These are phyloP conservation scores for Galeruca laticollis DNA, from an alignment of 2,888 invertebrate genomes.

Conservation along the genomic window DNA sequence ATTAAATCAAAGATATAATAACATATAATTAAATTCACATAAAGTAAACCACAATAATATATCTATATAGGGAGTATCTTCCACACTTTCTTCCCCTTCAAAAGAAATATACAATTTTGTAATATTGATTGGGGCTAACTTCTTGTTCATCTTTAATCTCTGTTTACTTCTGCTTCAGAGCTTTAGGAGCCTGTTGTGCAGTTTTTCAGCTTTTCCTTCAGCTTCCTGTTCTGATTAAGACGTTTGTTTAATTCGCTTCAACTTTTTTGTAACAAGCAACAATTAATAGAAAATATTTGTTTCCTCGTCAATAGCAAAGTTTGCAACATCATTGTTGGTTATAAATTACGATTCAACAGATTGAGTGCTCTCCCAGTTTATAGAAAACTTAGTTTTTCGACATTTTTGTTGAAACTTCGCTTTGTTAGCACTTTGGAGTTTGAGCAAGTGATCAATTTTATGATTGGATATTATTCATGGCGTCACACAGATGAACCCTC, in stretches of 20 bases:
- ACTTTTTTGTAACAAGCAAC: constrained; percentile 52
- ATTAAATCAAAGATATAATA: too few species aligned
- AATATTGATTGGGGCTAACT: constrained; percentile 95
- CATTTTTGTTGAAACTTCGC: too few species aligned
- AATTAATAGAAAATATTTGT: constrained; percentile 45
- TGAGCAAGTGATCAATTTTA: too few species aligned
- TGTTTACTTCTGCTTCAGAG: constrained; percentile 51
- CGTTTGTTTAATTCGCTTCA: constrained; percentile 92
- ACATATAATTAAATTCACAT: too few species aligned
- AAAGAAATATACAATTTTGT: too few species aligned
- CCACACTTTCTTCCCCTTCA: too few species aligned
- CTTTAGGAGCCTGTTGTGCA: constrained; percentile 63
- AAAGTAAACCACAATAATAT: too few species aligned
- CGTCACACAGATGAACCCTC: too few species aligned
- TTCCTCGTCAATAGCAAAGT: constrained; percentile 43
- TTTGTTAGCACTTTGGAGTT: too few species aligned
- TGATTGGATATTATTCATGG: too few species aligned
- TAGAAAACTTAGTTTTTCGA: constrained; percentile 61
- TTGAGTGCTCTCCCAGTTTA: background rate
- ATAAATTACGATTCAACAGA: background rate
- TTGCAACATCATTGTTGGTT: constrained; percentile 53
- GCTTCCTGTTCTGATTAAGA: constrained; percentile 93
- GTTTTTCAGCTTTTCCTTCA: constrained; percentile 88
- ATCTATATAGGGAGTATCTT: too few species aligned
- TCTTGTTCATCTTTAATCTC: constrained; percentile 78